Percentiles rank a stretch among this genome's conserved stretches.
Evolutionary conservation across 2,113 vertebrate species (phyloP).

Genomic region (Centrocercus urophasianus): DNA sequence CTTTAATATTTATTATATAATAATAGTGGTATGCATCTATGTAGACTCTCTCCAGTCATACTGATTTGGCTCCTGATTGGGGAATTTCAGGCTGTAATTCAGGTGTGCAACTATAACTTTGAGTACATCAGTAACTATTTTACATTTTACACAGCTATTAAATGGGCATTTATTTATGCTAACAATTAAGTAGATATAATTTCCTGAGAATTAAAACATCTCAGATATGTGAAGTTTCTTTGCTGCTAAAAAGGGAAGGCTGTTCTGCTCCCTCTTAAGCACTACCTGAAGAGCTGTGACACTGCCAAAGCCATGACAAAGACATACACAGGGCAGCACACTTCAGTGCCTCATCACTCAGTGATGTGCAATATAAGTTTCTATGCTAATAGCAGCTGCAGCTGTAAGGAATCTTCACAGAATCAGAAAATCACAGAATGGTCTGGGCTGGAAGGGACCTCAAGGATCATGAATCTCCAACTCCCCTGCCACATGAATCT

Average conservation of each 20-base stretch:
- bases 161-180: neutral
- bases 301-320: neutral
- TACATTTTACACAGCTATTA: neutral
- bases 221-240: neutral
- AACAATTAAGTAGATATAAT: neutral
- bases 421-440: too few species aligned
- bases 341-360: fast-evolving
- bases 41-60: neutral
- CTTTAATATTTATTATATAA: neutral
- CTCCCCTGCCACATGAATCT: too few species aligned
- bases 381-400: neutral
- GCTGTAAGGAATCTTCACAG: neutral
- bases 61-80: neutral
- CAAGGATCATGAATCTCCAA: too few species aligned
- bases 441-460: too few species aligned
- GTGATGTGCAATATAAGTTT: neutral
- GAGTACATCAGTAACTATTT: neutral
- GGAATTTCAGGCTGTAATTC: neutral
- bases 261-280: neutral
- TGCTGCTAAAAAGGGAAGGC: neutral
- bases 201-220: neutral
- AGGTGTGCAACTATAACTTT: neutral
- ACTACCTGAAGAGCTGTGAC: neutral
- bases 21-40: neutral
- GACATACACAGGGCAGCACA: too few species aligned